A percentile compares a stretch with the other conserved stretches of the same genome.
Evolutionary conservation across 2,113 vertebrate genomes (phyloP).

Genomic region (Psilopsiagon aurifrons): DNA sequence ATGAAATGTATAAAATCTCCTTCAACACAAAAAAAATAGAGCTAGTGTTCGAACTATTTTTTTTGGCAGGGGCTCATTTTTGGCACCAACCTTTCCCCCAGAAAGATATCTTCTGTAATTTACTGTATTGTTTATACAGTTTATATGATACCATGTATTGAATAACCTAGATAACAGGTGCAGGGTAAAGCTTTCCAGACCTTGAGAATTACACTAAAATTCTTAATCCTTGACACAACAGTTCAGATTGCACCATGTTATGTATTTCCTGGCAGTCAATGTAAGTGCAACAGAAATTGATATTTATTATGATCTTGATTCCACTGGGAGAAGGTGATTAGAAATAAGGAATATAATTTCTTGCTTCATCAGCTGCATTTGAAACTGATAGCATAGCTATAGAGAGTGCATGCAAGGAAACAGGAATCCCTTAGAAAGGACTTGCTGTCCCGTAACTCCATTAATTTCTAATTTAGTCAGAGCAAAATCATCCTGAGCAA

Average conservation of each 20-base stretch:
- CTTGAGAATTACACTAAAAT: background rate
- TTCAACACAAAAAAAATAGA: background rate
- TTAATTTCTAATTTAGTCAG: background rate
- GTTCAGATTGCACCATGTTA: background rate
- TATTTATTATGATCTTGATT: conserved; percentile 16
- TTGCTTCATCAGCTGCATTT: background rate
- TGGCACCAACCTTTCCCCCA: background rate
- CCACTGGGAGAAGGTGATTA: background rate
- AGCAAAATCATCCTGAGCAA: background rate
- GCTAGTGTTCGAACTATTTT: background rate
- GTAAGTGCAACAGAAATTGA: background rate
- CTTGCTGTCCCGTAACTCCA: background rate
- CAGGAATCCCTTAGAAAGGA: background rate
- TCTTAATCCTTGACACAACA: background rate
- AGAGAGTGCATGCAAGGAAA: background rate
- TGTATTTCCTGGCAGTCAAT: background rate
- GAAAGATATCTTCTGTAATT: background rate
- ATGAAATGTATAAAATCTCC: background rate
- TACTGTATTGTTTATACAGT: background rate
- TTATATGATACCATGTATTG: background rate
- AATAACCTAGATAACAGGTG: background rate
- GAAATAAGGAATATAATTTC: background rate
- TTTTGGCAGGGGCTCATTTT: background rate
- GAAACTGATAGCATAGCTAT: background rate
- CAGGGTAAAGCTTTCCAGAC: background rate